These are phyloP conservation scores for Ormyrus rosae DNA, from an alignment of 2,888 invertebrate genomes.

Conservation along the genomic window DNA sequence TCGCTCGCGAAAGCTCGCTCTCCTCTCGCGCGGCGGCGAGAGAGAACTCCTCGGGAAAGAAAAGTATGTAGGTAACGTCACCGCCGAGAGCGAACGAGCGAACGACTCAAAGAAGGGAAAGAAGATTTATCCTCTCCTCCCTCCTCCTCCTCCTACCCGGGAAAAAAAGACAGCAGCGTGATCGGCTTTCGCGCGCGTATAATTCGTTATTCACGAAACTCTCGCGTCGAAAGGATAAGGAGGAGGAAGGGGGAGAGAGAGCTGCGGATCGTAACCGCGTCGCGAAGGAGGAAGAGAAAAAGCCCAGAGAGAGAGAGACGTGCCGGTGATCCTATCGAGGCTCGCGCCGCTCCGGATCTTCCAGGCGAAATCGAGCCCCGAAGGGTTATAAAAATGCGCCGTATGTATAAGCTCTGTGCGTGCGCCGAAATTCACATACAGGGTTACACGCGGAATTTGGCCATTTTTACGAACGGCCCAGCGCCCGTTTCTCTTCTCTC, in stretches of 20 bases:
- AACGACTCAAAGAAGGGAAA: conserved; percentile 1
- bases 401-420: conserved; percentile 1
- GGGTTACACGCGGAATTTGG: conserved; percentile 36
- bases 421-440: neutral
- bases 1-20: conserved; percentile 9
- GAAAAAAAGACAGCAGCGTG: neutral
- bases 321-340: conserved; percentile 59
- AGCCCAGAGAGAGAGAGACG: conserved; percentile 12
- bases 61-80: conserved; percentile 17
- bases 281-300: too few relatives aligned
- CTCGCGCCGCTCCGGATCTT: conserved; percentile 44
- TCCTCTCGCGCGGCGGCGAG: neutral
- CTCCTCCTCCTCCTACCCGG: conserved; percentile 16
- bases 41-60: neutral
- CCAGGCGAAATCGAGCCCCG: conserved; percentile 59
- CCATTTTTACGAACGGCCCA: conserved; percentile 13
- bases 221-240: conserved; percentile 46
- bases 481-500: neutral
- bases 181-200: conserved; percentile 44
- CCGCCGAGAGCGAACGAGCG: neutral
- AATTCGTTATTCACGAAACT: conserved; percentile 56
- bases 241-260: neutral
- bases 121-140: conserved; percentile 31
- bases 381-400: conserved; percentile 65
- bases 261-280: too few relatives aligned